These are phyloP conservation scores for Eilema depressum DNA, from an alignment of 2,888 invertebrate genomes.

Conservation along the genomic window DNA sequence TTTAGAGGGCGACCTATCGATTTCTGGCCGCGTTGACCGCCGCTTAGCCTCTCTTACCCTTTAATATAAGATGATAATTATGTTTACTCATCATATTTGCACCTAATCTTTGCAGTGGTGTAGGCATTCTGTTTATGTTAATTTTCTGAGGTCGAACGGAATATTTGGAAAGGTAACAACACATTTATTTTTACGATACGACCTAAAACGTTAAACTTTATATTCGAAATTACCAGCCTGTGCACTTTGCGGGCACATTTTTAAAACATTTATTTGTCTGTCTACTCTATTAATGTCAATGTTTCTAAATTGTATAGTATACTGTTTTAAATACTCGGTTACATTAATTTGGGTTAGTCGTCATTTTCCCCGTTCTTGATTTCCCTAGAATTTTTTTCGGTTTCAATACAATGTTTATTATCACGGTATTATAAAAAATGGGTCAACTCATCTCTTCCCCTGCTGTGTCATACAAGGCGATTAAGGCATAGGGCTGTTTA, in stretches of 20 bases:
- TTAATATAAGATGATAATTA: slow-evolving; percentile 31
- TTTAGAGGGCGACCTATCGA: slow-evolving; percentile 18
- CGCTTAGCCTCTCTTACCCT: slow-evolving; percentile 25
- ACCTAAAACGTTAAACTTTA: slow-evolving; percentile 59
- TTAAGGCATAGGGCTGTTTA: too few relatives aligned
- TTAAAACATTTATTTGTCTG: slow-evolving; percentile 31
- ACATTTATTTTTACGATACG: slow-evolving; percentile 64
- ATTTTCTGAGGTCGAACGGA: slow-evolving; percentile 60
- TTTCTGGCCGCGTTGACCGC: slow-evolving; percentile 22
- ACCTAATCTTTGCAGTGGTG: slow-evolving; percentile 49
- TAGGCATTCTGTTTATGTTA: slow-evolving; percentile 58
- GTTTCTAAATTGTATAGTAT: slow-evolving; percentile 23
- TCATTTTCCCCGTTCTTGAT: too few relatives aligned
- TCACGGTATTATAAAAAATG: too few relatives aligned
- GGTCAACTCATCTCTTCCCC: too few relatives aligned
- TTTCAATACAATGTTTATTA: too few relatives aligned
- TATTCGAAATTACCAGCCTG: slow-evolving; percentile 53
- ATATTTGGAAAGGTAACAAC: slow-evolving; percentile 60
- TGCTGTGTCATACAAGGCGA: too few relatives aligned
- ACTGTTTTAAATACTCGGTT: slow-evolving; percentile 10
- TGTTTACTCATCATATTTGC: slow-evolving; percentile 43
- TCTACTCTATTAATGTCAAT: slow-evolving; percentile 42
- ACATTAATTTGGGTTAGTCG: not conserved
- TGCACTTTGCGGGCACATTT: slow-evolving; percentile 52
- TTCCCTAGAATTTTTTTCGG: too few relatives aligned